Conservation (phyloP, 2,888 invertebrate genomes). For the Sarcophaga carnaria region DNA sequence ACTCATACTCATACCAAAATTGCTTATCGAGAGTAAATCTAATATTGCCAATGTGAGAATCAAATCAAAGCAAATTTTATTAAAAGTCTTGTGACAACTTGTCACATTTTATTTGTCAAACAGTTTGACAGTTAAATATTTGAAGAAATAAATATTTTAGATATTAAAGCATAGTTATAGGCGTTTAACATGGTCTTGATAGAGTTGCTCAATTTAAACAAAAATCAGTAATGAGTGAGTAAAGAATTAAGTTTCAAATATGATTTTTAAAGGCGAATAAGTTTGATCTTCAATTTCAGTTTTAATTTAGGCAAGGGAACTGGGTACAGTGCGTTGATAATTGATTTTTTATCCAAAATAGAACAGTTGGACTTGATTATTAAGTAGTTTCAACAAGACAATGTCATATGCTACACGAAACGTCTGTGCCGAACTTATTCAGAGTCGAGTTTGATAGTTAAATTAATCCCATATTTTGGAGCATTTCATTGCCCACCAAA, state of each 20-base stretch:
- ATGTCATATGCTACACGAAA: no score
- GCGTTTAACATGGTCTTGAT: background rate
- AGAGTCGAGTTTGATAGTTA: no score
- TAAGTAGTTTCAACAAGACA: no score
- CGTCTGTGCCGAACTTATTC: no score
- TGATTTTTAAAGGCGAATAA: background rate
- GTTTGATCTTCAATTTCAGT: background rate
- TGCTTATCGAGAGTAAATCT: slow-evolving; percentile 50
- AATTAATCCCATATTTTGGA: no score
- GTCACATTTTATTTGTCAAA: slow-evolving; percentile 42
- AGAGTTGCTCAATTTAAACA: background rate
- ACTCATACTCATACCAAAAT: background rate
- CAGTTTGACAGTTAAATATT: slow-evolving; percentile 1
- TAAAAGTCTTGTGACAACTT: slow-evolving; percentile 39
- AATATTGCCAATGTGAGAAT: slow-evolving; percentile 38
- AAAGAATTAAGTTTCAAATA: background rate
- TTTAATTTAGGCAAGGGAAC: no score
- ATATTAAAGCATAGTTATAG: background rate
- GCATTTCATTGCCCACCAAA: no score
- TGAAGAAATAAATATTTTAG: background rate
- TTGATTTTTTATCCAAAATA: no score
- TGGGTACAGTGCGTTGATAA: no score
- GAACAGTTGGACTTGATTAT: no score
- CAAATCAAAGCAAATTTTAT: slow-evolving; percentile 20
- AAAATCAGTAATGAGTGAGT: background rate